Percentiles rank a stretch among this genome's conserved stretches.
Evolutionary conservation across 2,113 vertebrate species (phyloP).

Genomic region (Pteronura brasiliensis): DNA sequence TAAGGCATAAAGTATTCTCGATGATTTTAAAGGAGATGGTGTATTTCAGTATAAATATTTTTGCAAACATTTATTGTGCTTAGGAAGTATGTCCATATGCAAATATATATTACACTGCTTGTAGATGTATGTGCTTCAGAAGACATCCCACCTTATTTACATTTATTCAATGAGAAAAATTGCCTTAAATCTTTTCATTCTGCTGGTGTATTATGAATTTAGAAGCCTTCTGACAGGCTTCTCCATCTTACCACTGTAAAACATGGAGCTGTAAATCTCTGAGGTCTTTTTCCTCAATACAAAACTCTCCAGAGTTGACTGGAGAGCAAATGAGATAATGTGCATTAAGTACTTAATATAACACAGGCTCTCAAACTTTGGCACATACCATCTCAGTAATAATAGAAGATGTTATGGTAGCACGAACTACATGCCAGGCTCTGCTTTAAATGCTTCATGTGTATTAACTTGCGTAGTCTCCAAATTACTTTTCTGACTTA

Average conservation of each 20-base stretch:
- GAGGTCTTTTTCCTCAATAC: not conserved
- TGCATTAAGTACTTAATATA: not conserved
- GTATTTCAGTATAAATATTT: slow-evolving; percentile 6
- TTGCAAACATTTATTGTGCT: not conserved
- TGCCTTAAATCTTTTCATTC: not conserved
- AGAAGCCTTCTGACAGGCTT: not conserved
- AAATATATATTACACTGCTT: not conserved
- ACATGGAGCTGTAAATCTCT: not conserved
- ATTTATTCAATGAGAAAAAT: not conserved
- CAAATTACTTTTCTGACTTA: not conserved
- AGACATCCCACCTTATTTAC: not conserved
- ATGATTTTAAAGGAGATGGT: not conserved
- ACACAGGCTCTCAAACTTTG: not conserved
- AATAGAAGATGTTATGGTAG: not conserved
- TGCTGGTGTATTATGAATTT: not conserved
- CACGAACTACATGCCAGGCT: not conserved
- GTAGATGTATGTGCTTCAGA: not conserved
- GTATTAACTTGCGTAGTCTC: not conserved
- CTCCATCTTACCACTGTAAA: not conserved
- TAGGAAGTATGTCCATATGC: not conserved
- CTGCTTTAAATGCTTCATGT: not conserved
- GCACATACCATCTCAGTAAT: not conserved
- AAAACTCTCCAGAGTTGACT: not conserved
- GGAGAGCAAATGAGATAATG: not conserved
- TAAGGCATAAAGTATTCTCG: not conserved